Conservation (phyloP, 92 coral and sea anemone genomes). For the Meandrina meandrites region DNA sequence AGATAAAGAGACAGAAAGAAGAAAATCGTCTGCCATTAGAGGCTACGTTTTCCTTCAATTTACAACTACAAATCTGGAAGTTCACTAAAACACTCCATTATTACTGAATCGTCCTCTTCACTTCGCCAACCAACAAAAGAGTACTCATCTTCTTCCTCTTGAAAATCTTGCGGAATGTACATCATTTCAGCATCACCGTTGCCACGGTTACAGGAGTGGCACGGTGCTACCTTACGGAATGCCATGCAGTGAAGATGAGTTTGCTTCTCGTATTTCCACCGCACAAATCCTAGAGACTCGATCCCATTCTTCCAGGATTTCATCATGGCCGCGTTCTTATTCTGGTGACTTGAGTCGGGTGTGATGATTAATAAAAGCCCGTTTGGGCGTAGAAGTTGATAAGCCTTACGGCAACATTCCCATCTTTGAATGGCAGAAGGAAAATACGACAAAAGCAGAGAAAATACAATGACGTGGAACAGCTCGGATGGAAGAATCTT, state of each 20-base stretch:
- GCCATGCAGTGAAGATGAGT: constrained; percentile 96
- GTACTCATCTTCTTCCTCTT: constrained; percentile 55
- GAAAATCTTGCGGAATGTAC: constrained; percentile 91
- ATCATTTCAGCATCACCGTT: constrained; percentile 70
- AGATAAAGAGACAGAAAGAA: too few relatives aligned
- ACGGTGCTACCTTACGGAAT: constrained; percentile 84
- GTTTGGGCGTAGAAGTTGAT: constrained; percentile 70
- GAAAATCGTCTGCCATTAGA: too few relatives aligned
- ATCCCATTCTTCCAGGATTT: constrained; percentile 94
- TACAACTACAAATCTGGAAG: constrained; percentile 45
- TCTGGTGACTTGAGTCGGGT: constrained; percentile 98
- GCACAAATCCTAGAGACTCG: constrained; percentile 88
- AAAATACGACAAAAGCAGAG: constrained; percentile 86
- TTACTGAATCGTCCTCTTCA: constrained; percentile 45
- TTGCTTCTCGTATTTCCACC: constrained; percentile 89
- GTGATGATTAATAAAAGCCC: constrained; percentile 87
- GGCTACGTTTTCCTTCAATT: too few relatives aligned
- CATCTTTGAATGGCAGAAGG: constrained; percentile 88
- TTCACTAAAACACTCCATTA: constrained; percentile 43
- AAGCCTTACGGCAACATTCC: constrained; percentile 85
- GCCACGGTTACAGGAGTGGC: constrained; percentile 57
- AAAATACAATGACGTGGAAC: constrained; percentile 80
- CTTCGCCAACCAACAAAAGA: constrained; percentile 11
- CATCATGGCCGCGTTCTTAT: constrained; percentile 85
- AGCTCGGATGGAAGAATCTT: constrained; percentile 57